Conservation (phyloP, 2,888 invertebrate species). For the Hirtodrosophila alboralis region DNA sequence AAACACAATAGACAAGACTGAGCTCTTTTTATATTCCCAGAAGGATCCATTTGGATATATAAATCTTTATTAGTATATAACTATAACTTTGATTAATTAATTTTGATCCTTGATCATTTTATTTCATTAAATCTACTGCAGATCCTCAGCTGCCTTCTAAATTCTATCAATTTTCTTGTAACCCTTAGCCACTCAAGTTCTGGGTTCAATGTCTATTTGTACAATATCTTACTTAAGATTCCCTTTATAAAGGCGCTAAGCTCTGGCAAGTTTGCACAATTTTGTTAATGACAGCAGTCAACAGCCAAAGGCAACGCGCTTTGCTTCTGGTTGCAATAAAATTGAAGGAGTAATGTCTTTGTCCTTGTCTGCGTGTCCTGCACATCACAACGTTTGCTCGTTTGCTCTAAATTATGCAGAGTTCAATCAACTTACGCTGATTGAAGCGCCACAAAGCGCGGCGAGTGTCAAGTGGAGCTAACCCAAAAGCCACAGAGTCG, state of each 20-base stretch:
- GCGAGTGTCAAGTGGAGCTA: constrained; percentile 60
- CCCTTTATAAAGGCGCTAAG: constrained; percentile 25
- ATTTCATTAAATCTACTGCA: too few species aligned
- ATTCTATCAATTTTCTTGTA: background rate
- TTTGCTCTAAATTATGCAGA: constrained; percentile 65
- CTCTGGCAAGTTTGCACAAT: constrained; percentile 48
- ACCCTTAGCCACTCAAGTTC: constrained; percentile 2
- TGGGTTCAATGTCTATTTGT: constrained; percentile 30
- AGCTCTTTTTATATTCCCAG: too few species aligned
- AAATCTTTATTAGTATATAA: too few species aligned
- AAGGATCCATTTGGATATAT: too few species aligned
- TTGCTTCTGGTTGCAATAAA: constrained; percentile 15
- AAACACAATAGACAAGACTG: too few species aligned
- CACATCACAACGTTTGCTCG: constrained; percentile 32
- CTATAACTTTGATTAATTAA: too few species aligned
- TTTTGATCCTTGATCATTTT: too few species aligned
- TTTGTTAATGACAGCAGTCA: constrained; percentile 56
- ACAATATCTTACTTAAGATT: constrained; percentile 37
- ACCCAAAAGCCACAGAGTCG: constrained; percentile 46
- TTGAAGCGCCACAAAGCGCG: constrained; percentile 59
- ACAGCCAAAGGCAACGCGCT: constrained; percentile 29
- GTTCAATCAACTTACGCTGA: constrained; percentile 69
- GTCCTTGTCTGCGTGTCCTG: constrained; percentile 33
- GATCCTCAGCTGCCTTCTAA: too few species aligned
- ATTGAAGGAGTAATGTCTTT: constrained; percentile 17